Base-by-base conservation (phyloP, 2,888 invertebrate genomes). In the Andrena flavipes region DNA sequence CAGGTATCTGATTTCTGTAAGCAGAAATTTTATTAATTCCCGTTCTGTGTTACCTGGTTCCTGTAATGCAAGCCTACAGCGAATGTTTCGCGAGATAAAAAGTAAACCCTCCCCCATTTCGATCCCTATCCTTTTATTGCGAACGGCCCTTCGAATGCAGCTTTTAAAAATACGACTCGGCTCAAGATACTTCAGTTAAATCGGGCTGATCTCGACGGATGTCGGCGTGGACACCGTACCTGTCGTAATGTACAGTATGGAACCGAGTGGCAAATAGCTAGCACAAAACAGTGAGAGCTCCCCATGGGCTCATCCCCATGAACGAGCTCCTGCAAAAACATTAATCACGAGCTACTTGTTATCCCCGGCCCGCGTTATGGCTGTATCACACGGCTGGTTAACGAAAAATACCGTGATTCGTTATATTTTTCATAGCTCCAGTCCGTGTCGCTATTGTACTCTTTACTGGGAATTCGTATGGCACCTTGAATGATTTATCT, bases 261-360 rank as follows among this genome's bases (percentile, higher is more conserved):
- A 74, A 42, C 72, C 49, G 82, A 85, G 80, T 86, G 84, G 89
- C 88, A 89, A 91, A 91, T 91, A 87, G 89, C 82, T 79, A 71
- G 85, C 83, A 78, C 86, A 90, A 90, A 91, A 90, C 89, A 89
- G 89, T 86, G 88, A 90, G 84, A 84, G 84, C 82, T 90, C 90
- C 89, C 90, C 73, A 84, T 81, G 89, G 89, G 83, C 90, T 88
- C 91, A 87, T 91, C 85, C 86, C 82, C 86, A 82, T 80, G 86
- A 91, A 89, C 88, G 88, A 89, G 80, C 87, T 86, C 79, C 88
- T 88, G 81, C 88, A 91, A 91, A 91, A 91, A 91, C 91, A 91
- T 91, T 91, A 91, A 91, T 91, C 91, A 91, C 91, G 83, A 88
- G 85, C 87, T 88, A 87, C 88, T 89, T 89, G 90, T 87, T 91